Evolutionary conservation across 2,888 invertebrate genomes (phyloP), one percentile per base, ranked within the genome.

Genomic region (Elaeidobius kamerunicus): DNA sequence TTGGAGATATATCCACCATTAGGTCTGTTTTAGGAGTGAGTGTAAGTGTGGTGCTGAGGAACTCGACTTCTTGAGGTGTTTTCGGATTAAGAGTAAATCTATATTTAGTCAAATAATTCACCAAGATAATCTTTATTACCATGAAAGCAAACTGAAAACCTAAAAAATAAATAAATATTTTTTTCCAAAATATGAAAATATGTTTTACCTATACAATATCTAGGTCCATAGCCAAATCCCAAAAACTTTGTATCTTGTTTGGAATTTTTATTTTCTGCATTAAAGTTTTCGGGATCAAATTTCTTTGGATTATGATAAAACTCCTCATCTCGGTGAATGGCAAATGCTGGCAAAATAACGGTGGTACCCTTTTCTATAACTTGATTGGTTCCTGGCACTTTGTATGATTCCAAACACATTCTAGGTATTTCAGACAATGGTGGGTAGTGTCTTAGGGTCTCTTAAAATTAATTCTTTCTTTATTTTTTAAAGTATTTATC

Each of bases 171-270:
- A 23, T 6, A 6, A 9, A n/a, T n/a, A n/a, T n/a, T n/a, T 23
- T 23, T 9, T 6, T 6, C 4, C 23, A 23, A 23, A 6, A 6
- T 6, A 6, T 23, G 9, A 23, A 23, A n/a, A n/a, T 23, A 23
- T 6, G 4, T 4, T 23, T 32, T 47, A 47, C 71, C 72, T 36
- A 72, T 69, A 57, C 72, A 72, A 20, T 63, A 63, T 49, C 69
- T 63, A 1, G 71, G 71, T 6, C 71, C 71, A 48, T 67, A 67
- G 9, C 71, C 71, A 53, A 72, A 72, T 1, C 70, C 69, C 46
- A 70, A 46, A 47, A 61, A 69, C 9, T 59, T 46, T 30, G 53
- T 61, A 1, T 47, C 55, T 20, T 44, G 58, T 30, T 54, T 54
- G 4, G 46, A 56, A 3, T 35, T 39, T 17, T 56, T 61, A 39